Conservation (phyloP, 2,888 invertebrate species). For the Fissipunctia ypsillon region DNA sequence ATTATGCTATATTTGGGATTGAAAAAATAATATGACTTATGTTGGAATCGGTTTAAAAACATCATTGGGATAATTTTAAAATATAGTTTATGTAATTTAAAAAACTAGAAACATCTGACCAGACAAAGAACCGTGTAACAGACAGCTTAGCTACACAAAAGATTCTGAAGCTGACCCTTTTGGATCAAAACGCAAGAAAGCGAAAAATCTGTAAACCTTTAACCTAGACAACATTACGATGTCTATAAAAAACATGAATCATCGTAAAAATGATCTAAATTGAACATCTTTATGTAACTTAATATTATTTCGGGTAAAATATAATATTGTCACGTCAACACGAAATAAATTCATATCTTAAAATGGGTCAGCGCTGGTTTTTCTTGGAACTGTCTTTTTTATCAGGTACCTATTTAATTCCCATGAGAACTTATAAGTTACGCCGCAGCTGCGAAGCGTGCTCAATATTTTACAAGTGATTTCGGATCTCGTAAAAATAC, state of each 20-base stretch:
- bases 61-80: not conserved
- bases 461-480: conserved; percentile 84
- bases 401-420: conserved; percentile 68
- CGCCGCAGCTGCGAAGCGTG: conserved; percentile 76
- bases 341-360: conserved; percentile 32
- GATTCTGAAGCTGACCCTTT: conserved; percentile 8
- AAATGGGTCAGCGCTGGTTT: conserved; percentile 47
- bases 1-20: not conserved
- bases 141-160: conserved; percentile 10
- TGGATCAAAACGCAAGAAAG: conserved; percentile 10
- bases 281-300: conserved; percentile 12
- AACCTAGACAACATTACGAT: conserved; percentile 13
- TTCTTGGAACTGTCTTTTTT: conserved; percentile 59
- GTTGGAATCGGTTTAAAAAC: not conserved
- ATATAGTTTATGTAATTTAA: not conserved
- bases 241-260: conserved; percentile 18
- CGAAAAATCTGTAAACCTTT: conserved; percentile 17
- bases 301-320: conserved; percentile 14
- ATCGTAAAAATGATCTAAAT: conserved; percentile 38
- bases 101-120: conserved; percentile 4
- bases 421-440: conserved; percentile 77
- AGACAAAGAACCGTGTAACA: not conserved
- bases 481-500: conserved; percentile 83
- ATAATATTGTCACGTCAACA: conserved; percentile 21
- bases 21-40: not conserved